These are phyloP conservation scores for Plagiodera versicolora DNA, from an alignment of 2,888 invertebrate species.

Conservation along the genomic window DNA sequence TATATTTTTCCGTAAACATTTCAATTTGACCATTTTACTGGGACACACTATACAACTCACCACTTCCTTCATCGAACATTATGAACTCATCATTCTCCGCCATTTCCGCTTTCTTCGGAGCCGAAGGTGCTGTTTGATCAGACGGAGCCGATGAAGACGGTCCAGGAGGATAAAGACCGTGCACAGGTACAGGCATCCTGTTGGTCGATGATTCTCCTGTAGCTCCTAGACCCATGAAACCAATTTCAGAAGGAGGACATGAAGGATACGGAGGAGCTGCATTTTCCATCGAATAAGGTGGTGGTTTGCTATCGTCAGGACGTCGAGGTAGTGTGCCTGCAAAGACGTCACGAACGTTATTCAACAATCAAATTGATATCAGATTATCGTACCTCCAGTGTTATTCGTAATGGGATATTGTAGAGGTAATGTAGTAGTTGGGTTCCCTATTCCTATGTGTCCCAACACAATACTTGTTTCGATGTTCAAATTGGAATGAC, in stretches of 20 bases:
- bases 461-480: slow-evolving; percentile 14
- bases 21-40: no score
- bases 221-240: background rate
- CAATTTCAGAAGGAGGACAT: slow-evolving; percentile 6
- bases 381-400: slow-evolving; percentile 16
- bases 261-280: slow-evolving; percentile 12
- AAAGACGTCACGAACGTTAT: no score
- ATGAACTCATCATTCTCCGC: slow-evolving; percentile 10
- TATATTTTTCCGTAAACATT: no score
- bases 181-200: slow-evolving; percentile 9
- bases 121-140: slow-evolving; percentile 18
- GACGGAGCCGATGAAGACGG: slow-evolving; percentile 11
- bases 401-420: slow-evolving; percentile 6
- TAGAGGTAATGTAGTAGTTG: background rate
- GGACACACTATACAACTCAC: no score
- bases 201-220: background rate
- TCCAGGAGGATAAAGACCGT: background rate
- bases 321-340: slow-evolving; percentile 10
- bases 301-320: slow-evolving; percentile 13
- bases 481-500: slow-evolving; percentile 17
- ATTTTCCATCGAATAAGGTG: background rate
- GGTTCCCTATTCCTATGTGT: slow-evolving; percentile 14
- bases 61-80: slow-evolving; percentile 10
- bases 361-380: no score
- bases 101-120: slow-evolving; percentile 20